A percentile compares a stretch with the other conserved stretches of the same genome.
These are phyloP conservation scores for Tetramorium bicarinatum DNA, from an alignment of 2,888 invertebrate species.

Conservation along the genomic window DNA sequence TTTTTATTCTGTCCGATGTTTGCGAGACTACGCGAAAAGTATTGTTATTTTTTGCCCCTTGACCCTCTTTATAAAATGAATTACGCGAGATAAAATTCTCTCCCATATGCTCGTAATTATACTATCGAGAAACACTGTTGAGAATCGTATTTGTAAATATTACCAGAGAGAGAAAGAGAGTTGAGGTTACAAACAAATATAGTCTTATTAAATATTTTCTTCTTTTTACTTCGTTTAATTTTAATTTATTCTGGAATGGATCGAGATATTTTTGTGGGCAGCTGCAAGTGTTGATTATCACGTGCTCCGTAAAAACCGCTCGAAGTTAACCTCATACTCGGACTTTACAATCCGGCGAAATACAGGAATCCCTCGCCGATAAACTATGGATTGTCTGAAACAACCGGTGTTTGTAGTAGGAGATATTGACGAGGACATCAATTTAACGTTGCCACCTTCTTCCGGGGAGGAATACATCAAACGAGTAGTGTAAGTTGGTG, in stretches of 20 bases:
- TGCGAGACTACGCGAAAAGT: too few relatives aligned
- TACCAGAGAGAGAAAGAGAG: background rate
- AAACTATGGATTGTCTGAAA: slow-evolving; percentile 77
- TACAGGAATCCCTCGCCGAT: background rate
- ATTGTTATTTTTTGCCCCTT: too few relatives aligned
- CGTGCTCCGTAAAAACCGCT: background rate
- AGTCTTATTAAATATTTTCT: background rate
- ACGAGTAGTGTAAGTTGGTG: slow-evolving; percentile 82
- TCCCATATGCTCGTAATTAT: too few relatives aligned
- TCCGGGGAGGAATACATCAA: slow-evolving; percentile 85
- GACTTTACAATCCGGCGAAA: background rate
- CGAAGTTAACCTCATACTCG: background rate
- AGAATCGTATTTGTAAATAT: background rate
- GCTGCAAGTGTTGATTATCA: background rate
- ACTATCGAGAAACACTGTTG: background rate
- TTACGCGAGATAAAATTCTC: too few relatives aligned
- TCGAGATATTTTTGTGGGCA: background rate
- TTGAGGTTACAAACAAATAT: background rate
- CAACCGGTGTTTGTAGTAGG: slow-evolving; percentile 80
- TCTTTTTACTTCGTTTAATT: background rate
- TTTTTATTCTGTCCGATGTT: too few relatives aligned
- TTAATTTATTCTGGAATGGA: background rate
- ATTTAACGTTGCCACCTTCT: slow-evolving; percentile 79
- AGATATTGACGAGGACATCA: slow-evolving; percentile 77
- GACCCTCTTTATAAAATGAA: too few relatives aligned